Base-by-base conservation (phyloP, 2,888 invertebrate species). In the Orgyia antiqua region DNA sequence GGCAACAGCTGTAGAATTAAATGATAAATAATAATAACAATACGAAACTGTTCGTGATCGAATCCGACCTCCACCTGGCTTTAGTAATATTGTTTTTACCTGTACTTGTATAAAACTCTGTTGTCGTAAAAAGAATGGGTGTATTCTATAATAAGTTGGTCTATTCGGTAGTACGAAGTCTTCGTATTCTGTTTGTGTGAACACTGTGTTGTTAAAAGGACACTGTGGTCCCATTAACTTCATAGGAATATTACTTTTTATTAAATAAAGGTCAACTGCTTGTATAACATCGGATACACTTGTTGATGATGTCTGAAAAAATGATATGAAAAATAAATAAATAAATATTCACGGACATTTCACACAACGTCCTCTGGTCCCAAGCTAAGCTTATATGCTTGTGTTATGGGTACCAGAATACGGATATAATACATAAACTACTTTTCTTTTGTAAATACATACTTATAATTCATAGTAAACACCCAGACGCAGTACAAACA, bases 91-190 rank as follows among this genome's bases (percentile, higher is more conserved):
- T 17, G 9, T 27, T 26, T 29, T 39, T 52, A 79, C 84, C 67
- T 71, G 67, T 3, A 83, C 56, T 44, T 65, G 68, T 26, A 86
- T 53, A 2, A 72, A 42, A 1, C 68, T 26, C 39, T 74, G 70
- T 17, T 69, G 63, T 25, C 58, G 58, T 44, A 88, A 52, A 46
- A 83, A 75, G 43, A 67, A 80, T 0, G 87, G 82, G 54, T 87
- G 88, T 33, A 90, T 79, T 20, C 84, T 75, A 43, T 89, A 89
- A 1, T 69, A 69, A 23, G 87, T 79, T 33, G 86, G 77, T 34
- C 88, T 61, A 12, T 76, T 70, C 0, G 89, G 88, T 26, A 88
- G 70, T 7, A 89, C 75, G 39, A 89, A 91, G 58, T 91, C 90
- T 65, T 91, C 91, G 31, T 87, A 87, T 36, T 73, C 69, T 0